phyloP scores from a whole-genome alignment of 2,797 vertebrate genomes.

The Spea hammondii region DNA sequence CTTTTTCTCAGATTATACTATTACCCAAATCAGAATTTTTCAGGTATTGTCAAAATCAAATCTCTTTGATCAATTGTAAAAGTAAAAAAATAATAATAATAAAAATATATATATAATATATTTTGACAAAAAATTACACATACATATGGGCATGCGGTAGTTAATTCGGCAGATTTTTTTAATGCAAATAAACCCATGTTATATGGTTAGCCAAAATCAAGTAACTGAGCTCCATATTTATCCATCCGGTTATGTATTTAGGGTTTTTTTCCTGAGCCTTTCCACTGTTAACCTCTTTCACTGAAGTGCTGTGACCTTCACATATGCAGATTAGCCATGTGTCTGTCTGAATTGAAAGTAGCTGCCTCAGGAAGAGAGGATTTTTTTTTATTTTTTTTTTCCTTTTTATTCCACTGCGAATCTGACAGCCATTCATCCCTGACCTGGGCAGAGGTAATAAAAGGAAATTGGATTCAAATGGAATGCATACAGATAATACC shows the following conservation, averaged over 20 bases:
- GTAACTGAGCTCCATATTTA: constrained; percentile 55
- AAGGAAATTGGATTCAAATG: constrained; percentile 63
- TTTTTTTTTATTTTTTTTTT: constrained; percentile 45
- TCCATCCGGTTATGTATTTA: constrained; percentile 44
- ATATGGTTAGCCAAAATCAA: constrained; percentile 70
- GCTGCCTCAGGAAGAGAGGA: constrained; percentile 66
- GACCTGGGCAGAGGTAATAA: constrained; percentile 69
- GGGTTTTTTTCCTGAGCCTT: constrained; percentile 63
- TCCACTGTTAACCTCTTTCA: constrained; percentile 72
- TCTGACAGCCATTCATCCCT: constrained; percentile 70
- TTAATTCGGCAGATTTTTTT: too few relatives aligned
- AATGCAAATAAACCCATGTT: too few relatives aligned
- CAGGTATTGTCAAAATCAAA: constrained; percentile 51
- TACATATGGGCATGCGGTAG: too few relatives aligned
- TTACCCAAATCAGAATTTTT: constrained; percentile 66
- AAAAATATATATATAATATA: too few relatives aligned
- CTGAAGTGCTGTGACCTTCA: constrained; percentile 81
- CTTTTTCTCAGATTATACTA: neutral
- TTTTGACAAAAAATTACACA: too few relatives aligned
- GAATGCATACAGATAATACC: constrained; percentile 57
- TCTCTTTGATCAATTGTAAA: too few relatives aligned
- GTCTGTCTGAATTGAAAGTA: constrained; percentile 71
- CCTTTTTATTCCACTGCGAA: constrained; percentile 63
- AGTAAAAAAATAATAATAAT: too few relatives aligned
- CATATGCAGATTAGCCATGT: constrained; percentile 90